Base-by-base conservation (phyloP, 2,888 invertebrate species). In the Scaeva pyrastri region DNA sequence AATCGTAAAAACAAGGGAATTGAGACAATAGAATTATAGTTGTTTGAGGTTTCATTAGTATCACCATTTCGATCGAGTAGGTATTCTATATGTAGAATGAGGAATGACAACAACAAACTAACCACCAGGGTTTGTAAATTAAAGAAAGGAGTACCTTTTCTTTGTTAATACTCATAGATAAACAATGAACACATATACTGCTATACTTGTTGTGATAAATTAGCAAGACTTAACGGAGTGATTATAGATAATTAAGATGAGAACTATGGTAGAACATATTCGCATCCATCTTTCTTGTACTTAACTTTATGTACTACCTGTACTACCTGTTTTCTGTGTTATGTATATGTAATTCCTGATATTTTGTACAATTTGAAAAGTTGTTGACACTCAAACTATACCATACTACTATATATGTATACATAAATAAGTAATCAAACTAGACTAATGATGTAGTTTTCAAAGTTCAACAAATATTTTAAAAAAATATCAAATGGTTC, bases 161-260 rank as follows among this genome's bases (percentile, higher is more conserved):
- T 26, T 26, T 76, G 72, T 64, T 71, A 64, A 58, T 78, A 50
- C 70, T 31, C 14, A 8, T 8, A 5, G 23, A 39, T 7, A 39
- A 68, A 74, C 76, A 87, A 62, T 5, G 31, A 7, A 31, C 6
- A 6, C 7, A 26, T 26, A 7, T 26, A 26, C 62, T 19, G 4
- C 16, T 2, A 10, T 80, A 80, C 77, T 80, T 88, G 88, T 88
- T 88, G 88, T 88, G 88, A 88, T 88, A 88, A 88, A 88, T 88
- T 88, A 88, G 82, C 78, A 80, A 82, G 88, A 86, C 85, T 88
- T 88, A 83, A 78, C 86, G 80, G 62, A 88, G 85, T 88, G 80
- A 88, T 88, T 88, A 88, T 82, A 74, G 84, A 86, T 76, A 88
- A 88, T 88, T 88, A 88, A 79, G 80, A 78, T 83, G 83, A 87